Percentiles rank a stretch among this genome's conserved stretches.
Evolutionary conservation across 2,113 vertebrate genomes (phyloP).

Genomic region (pig (Sus scrofa)): DNA sequence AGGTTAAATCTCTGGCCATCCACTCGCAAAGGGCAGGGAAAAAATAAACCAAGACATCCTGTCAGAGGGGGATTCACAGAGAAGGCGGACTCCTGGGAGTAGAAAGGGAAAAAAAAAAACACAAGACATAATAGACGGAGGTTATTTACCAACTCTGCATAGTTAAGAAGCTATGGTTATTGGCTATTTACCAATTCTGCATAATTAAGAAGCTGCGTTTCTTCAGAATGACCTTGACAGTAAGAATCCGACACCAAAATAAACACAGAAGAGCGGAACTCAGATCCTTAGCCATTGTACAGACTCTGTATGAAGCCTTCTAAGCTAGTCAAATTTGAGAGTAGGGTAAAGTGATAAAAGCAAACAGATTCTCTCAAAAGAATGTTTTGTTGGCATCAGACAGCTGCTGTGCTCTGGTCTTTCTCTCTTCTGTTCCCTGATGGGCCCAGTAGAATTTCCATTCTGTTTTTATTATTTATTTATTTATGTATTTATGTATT

Average conservation of each 20-base stretch:
- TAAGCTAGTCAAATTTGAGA: not conserved
- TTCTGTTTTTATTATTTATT: constrained; percentile 24
- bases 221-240: constrained; percentile 62
- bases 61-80: constrained; percentile 30
- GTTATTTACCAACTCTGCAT: constrained; percentile 4
- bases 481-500: too few species aligned
- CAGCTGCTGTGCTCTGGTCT: fast-evolving
- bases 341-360: not conserved
- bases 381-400: fast-evolving
- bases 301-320: not conserved
- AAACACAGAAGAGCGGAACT: not conserved
- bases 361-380: not conserved
- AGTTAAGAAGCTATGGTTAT: not conserved
- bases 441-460: not conserved
- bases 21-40: constrained; percentile 46
- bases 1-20: constrained; percentile 56
- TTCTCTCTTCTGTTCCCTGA: not conserved
- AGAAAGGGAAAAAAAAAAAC: not conserved
- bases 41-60: constrained; percentile 74
- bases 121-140: not conserved
- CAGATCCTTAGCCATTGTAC: not conserved
- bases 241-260: not conserved
- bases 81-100: constrained; percentile 51
- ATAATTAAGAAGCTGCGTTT: not conserved
- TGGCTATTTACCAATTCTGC: too few species aligned